Base-by-base conservation (phyloP, 2,797 vertebrate species). In the Sebastiscus tertius region DNA sequence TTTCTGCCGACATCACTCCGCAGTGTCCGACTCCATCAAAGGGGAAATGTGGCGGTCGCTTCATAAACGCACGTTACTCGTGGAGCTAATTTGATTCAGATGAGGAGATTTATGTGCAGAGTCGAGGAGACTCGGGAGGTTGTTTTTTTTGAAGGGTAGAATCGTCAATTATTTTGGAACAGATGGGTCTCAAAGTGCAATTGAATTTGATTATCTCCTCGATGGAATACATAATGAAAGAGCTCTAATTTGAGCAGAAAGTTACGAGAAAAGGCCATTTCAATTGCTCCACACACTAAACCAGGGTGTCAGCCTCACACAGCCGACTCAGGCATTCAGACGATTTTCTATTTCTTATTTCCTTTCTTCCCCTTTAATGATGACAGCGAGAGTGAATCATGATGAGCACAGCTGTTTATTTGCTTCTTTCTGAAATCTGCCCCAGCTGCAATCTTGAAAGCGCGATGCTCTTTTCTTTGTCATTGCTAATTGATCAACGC, bases 111-210 rank as follows among this genome's bases (percentile, higher is more conserved):
- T 85, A 82, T 86, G 81, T 67, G 80, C 70, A 33, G 72, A 83
- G 83, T 68, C 3, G 2, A 22, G 24, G 58, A 84, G 63, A 72
- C 74, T 78, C 6, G 13, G 36, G 75, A 63, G 39, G 31, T 80
- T 87, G 24, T 62, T 33, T 77, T 67, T 77, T 86, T 80, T 54
- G 16, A 87, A 63, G 66, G 74, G 52, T 56, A 72, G 83, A 89
- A 80, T 79, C 24, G 68, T 87, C 87, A 88, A 78, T 89, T 91
- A 86, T 91, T 93, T 85, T 29, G 79, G 62, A 93, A 86, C 86
- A 89, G 87, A 92, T 82, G 87, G 88, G 86, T 82, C 88, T 90
- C 80, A 81, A 86, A 90, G 90, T 82, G 79, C 86, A 87, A 89
- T 81, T 90, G 89, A 89, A 88, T 92, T 84, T 88, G 81, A 88